Evolutionary conservation across 1,140 invertebrate genomes (phyloP).

Genomic region (Drosophila sechellia): DNA sequence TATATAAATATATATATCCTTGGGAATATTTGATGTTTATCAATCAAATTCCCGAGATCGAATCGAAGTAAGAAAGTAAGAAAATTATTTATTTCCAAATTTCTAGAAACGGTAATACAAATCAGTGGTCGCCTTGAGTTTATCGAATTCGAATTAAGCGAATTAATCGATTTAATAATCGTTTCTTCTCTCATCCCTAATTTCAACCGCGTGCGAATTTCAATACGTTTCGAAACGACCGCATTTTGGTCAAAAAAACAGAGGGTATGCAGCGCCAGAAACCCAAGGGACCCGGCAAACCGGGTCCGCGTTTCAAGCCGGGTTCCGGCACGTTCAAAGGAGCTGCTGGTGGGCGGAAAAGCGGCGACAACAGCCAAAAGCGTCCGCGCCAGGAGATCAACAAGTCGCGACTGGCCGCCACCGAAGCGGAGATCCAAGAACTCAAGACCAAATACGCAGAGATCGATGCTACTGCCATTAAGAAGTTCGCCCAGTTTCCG

Average conservation of each 20-base stretch:
- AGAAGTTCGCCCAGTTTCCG: constrained; percentile 92
- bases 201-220: constrained; percentile 26
- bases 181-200: not conserved
- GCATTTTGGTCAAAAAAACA: constrained; percentile 3
- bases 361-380: constrained; percentile 36
- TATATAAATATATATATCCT: no score
- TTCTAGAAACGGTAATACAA: no score
- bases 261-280: constrained; percentile 56
- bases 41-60: no score
- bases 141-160: no score
- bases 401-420: constrained; percentile 72
- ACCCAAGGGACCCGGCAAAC: constrained; percentile 39
- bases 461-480: constrained; percentile 85
- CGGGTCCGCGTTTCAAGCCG: constrained; percentile 18
- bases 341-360: not conserved
- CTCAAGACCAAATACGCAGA: constrained; percentile 87
- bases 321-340: constrained; percentile 11
- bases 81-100: no score
- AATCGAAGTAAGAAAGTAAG: no score
- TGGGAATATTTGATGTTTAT: no score
- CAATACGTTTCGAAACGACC: not conserved
- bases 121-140: not conserved
- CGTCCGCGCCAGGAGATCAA: constrained; percentile 36
- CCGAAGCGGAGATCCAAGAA: constrained; percentile 87
- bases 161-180: not conserved